These are phyloP conservation scores for Engystomops pustulosus DNA, from an alignment of 2,113 vertebrate species.

Conservation along the genomic window DNA sequence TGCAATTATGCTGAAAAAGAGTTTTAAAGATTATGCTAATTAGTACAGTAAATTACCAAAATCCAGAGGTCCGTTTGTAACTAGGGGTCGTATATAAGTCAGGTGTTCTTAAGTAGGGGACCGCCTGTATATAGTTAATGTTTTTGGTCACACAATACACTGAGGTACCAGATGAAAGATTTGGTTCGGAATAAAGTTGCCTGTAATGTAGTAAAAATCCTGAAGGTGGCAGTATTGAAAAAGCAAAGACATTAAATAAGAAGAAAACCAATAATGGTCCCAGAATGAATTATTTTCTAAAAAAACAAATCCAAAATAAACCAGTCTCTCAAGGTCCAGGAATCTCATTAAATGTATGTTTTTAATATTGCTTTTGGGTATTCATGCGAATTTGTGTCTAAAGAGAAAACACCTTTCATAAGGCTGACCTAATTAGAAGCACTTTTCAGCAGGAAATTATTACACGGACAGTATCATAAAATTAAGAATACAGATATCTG, in stretches of 20 bases:
- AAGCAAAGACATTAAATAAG: conserved; percentile 10
- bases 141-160: too few species aligned
- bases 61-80: too few species aligned
- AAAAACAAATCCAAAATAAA: conserved; percentile 47
- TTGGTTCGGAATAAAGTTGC: not conserved
- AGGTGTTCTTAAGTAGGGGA: too few species aligned
- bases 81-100: too few species aligned
- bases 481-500: not conserved
- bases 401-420: conserved; percentile 47
- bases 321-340: conserved; percentile 41
- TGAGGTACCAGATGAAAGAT: too few species aligned
- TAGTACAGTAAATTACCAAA: too few species aligned
- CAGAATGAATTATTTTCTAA: conserved; percentile 36
- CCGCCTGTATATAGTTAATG: too few species aligned
- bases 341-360: conserved; percentile 52
- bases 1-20: too few species aligned
- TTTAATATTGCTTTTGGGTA: conserved; percentile 51
- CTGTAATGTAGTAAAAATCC: conserved; percentile 16
- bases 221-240: conserved; percentile 49
- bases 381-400: conserved; percentile 35
- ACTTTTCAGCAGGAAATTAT: conserved; percentile 23
- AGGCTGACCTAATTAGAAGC: conserved; percentile 44
- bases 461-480: not conserved
- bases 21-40: too few species aligned
- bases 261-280: conserved; percentile 36